Evolutionary conservation across 2,797 vertebrate species (phyloP), one percentile per base, ranked within the genome.

Genomic region (Danio albolineatus): DNA sequence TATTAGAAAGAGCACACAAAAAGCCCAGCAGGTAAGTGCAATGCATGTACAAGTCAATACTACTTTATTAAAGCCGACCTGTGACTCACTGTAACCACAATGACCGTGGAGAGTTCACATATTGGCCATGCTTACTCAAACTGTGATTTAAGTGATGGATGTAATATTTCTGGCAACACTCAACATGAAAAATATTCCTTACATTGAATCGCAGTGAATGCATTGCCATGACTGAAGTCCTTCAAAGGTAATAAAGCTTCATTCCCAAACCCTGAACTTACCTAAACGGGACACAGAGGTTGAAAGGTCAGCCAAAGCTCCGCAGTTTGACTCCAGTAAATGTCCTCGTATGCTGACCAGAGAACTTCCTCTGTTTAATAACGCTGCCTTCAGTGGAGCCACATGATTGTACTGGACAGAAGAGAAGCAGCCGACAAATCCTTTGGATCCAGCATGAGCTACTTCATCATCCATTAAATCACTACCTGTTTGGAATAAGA

Each of bases 321-420:
- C 85, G 73, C 96, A 97, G 83, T 65, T 94, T 48, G 94, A 95
- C 87, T 95, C 94, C 0, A 85, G 87, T 89, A 97, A 80, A 49
- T 88, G 85, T 0, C 95, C 95, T 2, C 76, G 88, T 59, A 96
- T 86, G 6, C 90, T 91, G 71, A 96, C 93, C 0, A 96, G 92
- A 36, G 95, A 95, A 2, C 86, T 0, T 4, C 89, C 91, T 17
- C 91, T 85, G n/a, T 96, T 95, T 9, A 95, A 91, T 17, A 96
- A 84, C 6, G 94, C 96, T 16, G 93, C 95, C 82, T 97, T 97
- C 74, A 97, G 78, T 0, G 96, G 96, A 19, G 94, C 92, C 4
- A 96, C 53, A 8, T 95, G 93, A 82, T 96, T 96, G 86, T 96
- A 97, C 76, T 94, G 95, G 6, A 96, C 95, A 9, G 96, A 95